Conservation (phyloP, 2,888 invertebrate species). For the Diadegma fenestrale region DNA sequence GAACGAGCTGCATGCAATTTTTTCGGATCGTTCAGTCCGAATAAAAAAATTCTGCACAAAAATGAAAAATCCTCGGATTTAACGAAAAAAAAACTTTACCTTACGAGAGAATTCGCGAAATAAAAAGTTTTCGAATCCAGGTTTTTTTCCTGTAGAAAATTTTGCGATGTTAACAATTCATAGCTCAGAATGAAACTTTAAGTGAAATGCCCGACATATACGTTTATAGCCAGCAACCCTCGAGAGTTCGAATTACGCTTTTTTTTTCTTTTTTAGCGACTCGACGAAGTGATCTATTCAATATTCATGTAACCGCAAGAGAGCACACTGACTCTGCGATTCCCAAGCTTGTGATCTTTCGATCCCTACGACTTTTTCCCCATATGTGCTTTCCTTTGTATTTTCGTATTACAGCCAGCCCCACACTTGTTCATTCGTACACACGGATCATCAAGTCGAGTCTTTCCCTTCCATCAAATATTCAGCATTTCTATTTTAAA, state of each 20-base stretch:
- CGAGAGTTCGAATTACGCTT: constrained; percentile 15
- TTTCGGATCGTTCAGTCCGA: too few relatives aligned
- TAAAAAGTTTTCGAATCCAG: not conserved
- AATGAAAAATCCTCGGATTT: not conserved
- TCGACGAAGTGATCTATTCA: constrained; percentile 70
- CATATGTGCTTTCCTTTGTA: constrained; percentile 43
- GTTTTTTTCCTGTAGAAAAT: not conserved
- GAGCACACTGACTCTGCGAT: constrained; percentile 71
- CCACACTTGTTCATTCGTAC: not conserved
- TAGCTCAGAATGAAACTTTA: constrained; percentile 39
- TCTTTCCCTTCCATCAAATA: constrained; percentile 3
- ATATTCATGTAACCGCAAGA: constrained; percentile 71
- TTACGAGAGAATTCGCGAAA: not conserved
- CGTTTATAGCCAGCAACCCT: constrained; percentile 19
- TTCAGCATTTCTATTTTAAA: constrained; percentile 13
- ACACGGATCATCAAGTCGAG: constrained; percentile 3
- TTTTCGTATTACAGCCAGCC: constrained; percentile 15
- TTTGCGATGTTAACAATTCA: not conserved
- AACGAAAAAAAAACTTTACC: not conserved
- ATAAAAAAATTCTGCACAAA: too few relatives aligned
- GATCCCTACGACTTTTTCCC: not conserved
- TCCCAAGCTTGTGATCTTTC: constrained; percentile 56
- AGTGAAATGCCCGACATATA: constrained; percentile 17
- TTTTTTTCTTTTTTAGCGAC: constrained; percentile 49
- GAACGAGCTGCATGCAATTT: too few relatives aligned